Percentiles rank a stretch among this genome's conserved stretches.
Conservation (phyloP, 2,797 vertebrate species). For the Arctocebus calabarensis region DNA sequence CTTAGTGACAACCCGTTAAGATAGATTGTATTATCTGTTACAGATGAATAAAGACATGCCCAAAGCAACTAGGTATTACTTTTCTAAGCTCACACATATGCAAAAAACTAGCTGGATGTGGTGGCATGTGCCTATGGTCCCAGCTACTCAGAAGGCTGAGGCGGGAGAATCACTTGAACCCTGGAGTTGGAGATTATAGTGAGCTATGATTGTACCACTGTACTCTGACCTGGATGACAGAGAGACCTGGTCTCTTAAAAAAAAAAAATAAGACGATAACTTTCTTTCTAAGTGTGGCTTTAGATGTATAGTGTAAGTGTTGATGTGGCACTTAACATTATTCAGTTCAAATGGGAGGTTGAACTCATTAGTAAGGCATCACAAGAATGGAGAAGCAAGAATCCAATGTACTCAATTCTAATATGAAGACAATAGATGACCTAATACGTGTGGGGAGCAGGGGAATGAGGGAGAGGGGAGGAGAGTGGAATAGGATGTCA, state of each 20-base stretch:
- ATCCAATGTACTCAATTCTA: too few species aligned
- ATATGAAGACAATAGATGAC: too few species aligned
- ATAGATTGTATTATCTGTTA: neutral
- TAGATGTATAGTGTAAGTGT: neutral
- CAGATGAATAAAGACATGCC: constrained; percentile 2
- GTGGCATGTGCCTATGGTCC: neutral
- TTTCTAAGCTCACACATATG: neutral
- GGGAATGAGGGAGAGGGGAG: too few species aligned
- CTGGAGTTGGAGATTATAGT: neutral
- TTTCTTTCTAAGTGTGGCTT: neutral
- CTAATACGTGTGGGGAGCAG: too few species aligned
- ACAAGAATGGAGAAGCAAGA: too few species aligned
- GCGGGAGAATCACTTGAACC: neutral
- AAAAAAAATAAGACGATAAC: neutral
- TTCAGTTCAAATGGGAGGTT: neutral
- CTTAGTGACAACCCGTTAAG: neutral
- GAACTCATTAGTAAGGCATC: too few species aligned
- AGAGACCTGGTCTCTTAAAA: neutral
- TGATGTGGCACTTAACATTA: neutral
- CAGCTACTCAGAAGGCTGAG: neutral
- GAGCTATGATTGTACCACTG: neutral
- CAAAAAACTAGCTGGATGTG: neutral
- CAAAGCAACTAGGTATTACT: neutral
- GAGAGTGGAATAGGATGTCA: too few species aligned
- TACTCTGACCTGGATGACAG: neutral